Evolutionary conservation across 2,888 invertebrate genomes (phyloP).

Genomic region (Hyppa rectilinea): DNA sequence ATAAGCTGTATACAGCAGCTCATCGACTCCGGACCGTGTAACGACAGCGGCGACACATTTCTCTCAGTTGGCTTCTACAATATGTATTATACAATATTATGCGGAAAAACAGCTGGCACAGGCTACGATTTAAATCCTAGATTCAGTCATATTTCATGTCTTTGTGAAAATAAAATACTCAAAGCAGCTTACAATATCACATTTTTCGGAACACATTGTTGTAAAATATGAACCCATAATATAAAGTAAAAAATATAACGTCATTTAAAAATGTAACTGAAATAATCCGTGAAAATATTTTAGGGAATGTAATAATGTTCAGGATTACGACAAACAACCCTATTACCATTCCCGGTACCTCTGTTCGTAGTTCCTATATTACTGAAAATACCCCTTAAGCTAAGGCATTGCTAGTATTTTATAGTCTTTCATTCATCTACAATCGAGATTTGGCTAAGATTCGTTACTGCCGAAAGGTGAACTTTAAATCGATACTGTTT

Average conservation of each 20-base stretch:
- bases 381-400: conserved; percentile 45
- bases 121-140: conserved; percentile 32
- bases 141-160: conserved; percentile 37
- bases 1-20: conserved; percentile 43
- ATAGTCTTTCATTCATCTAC: conserved; percentile 45
- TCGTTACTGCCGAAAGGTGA: conserved; percentile 50
- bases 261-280: conserved; percentile 35
- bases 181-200: conserved; percentile 37
- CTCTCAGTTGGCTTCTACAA: conserved; percentile 37
- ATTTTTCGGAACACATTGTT: conserved; percentile 32
- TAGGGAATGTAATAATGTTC: conserved; percentile 56
- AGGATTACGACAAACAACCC: conserved; percentile 56
- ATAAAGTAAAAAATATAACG: conserved; percentile 42
- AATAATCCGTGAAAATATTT: conserved; percentile 57
- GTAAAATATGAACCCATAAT: conserved; percentile 39
- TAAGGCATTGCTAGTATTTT: conserved; percentile 41
- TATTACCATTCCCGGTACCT: conserved; percentile 48
- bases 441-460: conserved; percentile 52
- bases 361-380: conserved; percentile 54
- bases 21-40: conserved; percentile 29
- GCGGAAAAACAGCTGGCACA: conserved; percentile 42
- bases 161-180: conserved; percentile 38
- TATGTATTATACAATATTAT: conserved; percentile 41
- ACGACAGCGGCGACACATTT: conserved; percentile 32
- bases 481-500: conserved; percentile 66